Evolutionary conservation across 2,797 vertebrate genomes (phyloP).

Genomic region (Gadopsis marmoratus): DNA sequence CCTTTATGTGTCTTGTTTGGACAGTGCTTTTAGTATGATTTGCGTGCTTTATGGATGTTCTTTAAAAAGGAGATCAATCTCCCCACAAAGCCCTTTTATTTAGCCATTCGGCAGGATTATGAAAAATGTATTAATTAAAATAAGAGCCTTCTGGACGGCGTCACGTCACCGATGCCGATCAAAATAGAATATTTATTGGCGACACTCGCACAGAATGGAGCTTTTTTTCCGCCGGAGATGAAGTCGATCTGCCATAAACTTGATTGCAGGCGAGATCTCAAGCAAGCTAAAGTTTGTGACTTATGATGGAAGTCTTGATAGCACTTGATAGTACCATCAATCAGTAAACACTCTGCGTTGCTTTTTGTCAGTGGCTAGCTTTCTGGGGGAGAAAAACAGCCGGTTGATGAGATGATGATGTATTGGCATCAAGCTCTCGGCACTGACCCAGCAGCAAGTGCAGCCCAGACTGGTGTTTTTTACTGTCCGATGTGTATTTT

Average conservation of each 20-base stretch:
- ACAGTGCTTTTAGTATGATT: constrained; percentile 85
- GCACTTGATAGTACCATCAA: constrained; percentile 31
- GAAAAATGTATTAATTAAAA: constrained; percentile 86
- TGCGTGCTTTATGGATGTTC: constrained; percentile 78
- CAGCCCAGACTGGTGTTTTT: not conserved
- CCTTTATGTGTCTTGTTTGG: constrained; percentile 61
- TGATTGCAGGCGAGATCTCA: constrained; percentile 48
- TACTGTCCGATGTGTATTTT: not conserved
- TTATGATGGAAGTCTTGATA: constrained; percentile 58
- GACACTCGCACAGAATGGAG: constrained; percentile 16
- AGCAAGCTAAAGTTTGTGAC: constrained; percentile 53
- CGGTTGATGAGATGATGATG: constrained; percentile 18
- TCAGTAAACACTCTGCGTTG: constrained; percentile 27
- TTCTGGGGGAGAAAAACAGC: not conserved
- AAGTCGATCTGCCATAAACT: constrained; percentile 67
- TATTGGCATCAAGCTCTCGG: not conserved
- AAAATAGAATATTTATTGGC: constrained; percentile 81
- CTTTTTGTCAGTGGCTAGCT: constrained; percentile 18
- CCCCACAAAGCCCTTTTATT: constrained; percentile 78
- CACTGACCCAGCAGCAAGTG: not conserved
- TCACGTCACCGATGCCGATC: constrained; percentile 75
- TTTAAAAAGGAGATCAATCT: constrained; percentile 79
- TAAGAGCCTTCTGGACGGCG: constrained; percentile 78
- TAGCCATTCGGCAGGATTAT: constrained; percentile 77
- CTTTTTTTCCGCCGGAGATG: constrained; percentile 54